These are phyloP conservation scores for Phalera bucephala DNA, from an alignment of 2,888 invertebrate genomes.

Conservation along the genomic window DNA sequence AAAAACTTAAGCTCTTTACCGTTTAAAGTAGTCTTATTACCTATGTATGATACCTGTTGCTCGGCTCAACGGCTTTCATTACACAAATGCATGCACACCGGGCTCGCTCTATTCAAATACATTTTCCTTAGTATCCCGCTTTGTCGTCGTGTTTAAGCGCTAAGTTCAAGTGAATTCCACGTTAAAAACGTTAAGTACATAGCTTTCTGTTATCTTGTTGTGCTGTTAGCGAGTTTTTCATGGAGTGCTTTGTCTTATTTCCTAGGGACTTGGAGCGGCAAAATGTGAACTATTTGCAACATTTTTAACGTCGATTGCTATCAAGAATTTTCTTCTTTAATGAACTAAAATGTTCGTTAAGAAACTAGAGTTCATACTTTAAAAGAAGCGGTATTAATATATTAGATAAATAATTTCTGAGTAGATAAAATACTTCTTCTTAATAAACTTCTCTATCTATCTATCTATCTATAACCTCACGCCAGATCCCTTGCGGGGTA, in stretches of 20 bases:
- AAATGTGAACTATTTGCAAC: neutral
- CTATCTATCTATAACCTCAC: too few relatives aligned
- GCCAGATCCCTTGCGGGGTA: too few relatives aligned
- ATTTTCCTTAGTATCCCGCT: constrained; percentile 25
- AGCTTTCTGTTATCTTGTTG: constrained; percentile 24
- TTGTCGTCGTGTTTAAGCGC: constrained; percentile 23
- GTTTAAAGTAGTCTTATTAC: constrained; percentile 1
- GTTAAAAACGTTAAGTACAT: constrained; percentile 26
- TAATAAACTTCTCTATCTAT: too few relatives aligned
- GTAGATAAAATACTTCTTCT: too few relatives aligned
- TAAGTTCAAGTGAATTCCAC: constrained; percentile 23
- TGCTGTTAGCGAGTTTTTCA: constrained; percentile 25
- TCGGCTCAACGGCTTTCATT: constrained; percentile 28
- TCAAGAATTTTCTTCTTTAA: neutral
- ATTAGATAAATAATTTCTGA: too few relatives aligned
- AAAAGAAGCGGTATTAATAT: too few relatives aligned
- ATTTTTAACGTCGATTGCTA: neutral
- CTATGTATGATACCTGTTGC: constrained; percentile 37
- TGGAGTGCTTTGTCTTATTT: constrained; percentile 14
- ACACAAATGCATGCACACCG: constrained; percentile 27
- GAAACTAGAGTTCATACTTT: too few relatives aligned
- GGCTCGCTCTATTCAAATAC: constrained; percentile 15
- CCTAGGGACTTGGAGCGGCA: neutral
- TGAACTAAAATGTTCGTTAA: neutral
- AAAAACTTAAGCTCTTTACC: constrained; percentile 14